Percentiles rank a stretch among this genome's conserved stretches.
phyloP scores from a whole-genome alignment of 2,797 vertebrate species.

The Neopelma chrysocephalum region DNA sequence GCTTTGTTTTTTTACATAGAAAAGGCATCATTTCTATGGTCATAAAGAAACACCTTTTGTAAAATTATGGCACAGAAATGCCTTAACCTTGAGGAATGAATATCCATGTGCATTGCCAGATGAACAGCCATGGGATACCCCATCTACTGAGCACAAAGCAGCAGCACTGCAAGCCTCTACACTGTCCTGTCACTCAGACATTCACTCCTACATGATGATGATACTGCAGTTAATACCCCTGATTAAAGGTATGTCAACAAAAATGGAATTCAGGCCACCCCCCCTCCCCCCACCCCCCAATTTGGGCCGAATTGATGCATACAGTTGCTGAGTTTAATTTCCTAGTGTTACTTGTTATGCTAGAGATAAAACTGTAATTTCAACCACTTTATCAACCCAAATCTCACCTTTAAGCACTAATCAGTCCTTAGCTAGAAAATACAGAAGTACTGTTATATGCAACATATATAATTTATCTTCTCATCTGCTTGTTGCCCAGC shows the following conservation, averaged over 20 bases:
- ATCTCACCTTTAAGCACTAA: not conserved
- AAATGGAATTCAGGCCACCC: not conserved
- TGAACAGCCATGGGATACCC: fast-evolving
- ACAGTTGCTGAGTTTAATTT: not conserved
- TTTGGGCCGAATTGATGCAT: not conserved
- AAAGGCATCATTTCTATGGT: not conserved
- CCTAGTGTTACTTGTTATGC: not conserved
- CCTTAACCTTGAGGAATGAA: not conserved
- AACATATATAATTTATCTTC: not conserved
- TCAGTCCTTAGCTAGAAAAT: not conserved
- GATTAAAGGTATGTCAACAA: not conserved
- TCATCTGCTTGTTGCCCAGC: not conserved
- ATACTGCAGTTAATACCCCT: not conserved
- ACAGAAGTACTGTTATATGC: not conserved
- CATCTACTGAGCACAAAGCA: not conserved
- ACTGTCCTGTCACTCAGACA: not conserved
- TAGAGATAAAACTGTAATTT: not conserved
- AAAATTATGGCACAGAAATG: not conserved
- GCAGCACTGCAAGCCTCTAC: not conserved
- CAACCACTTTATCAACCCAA: not conserved
- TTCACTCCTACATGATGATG: not conserved
- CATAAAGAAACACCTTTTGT: not conserved
- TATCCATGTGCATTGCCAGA: not conserved
- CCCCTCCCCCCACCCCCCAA: not conserved
- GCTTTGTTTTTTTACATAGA: not conserved